These are phyloP conservation scores for Cabera pusaria DNA, from an alignment of 2,888 invertebrate species.

Conservation along the genomic window DNA sequence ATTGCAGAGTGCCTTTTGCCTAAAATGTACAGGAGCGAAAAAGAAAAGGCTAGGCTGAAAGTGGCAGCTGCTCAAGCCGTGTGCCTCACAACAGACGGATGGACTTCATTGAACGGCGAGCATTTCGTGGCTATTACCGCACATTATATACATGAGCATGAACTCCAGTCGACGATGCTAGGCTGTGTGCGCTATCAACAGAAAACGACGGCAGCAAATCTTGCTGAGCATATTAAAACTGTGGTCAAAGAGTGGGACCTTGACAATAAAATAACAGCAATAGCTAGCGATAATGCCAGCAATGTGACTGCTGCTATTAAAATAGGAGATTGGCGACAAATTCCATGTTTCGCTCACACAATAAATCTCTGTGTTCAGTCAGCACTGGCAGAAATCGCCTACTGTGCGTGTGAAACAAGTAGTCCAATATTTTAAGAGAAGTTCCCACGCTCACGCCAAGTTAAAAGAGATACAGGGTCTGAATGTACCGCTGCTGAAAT, in stretches of 20 bases:
- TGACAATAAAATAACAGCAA: constrained; percentile 1
- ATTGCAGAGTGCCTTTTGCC: too few relatives aligned
- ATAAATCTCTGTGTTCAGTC: constrained; percentile 18
- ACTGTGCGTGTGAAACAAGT: neutral
- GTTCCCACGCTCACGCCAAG: constrained; percentile 1
- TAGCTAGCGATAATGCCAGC: constrained; percentile 17
- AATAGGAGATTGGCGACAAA: constrained; percentile 14
- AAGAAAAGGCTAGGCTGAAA: too few relatives aligned
- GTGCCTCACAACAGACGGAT: constrained; percentile 8
- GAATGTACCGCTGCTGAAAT: neutral
- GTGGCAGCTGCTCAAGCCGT: too few relatives aligned
- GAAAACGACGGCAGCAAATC: constrained; percentile 7
- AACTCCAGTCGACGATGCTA: neutral
- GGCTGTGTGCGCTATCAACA: neutral
- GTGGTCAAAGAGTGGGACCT: constrained; percentile 6
- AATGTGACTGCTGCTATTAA: constrained; percentile 20
- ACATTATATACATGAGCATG: neutral
- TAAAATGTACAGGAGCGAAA: too few relatives aligned
- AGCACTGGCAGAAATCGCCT: constrained; percentile 11
- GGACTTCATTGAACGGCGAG: constrained; percentile 5
- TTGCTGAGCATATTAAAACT: constrained; percentile 6
- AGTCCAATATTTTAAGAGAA: constrained; percentile 1
- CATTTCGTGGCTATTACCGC: constrained; percentile 3
- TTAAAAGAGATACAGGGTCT: constrained; percentile 2
- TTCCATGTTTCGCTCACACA: constrained; percentile 24